Evolutionary conservation across 2,113 vertebrate species (phyloP), one percentile per base, ranked within the genome.

Genomic region (Genyomyrus donnyi): DNA sequence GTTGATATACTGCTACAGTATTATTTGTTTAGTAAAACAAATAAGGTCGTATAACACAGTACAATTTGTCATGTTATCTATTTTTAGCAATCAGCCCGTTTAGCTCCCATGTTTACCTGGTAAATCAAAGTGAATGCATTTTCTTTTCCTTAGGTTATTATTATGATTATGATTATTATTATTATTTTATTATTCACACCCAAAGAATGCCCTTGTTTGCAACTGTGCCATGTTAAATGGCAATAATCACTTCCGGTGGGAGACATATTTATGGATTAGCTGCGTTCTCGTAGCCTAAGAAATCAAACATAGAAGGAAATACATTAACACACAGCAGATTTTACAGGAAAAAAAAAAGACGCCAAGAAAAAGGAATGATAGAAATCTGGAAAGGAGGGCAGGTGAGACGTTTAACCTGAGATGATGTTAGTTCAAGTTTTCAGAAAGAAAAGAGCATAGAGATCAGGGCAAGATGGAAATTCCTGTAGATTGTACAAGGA

Each of bases 401-500:
- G 84, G 93, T 90, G 92, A 93, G 91, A 93, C 86, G 88, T 89
- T 93, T 91, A 90, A 91, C 90, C 90, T 92, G 91, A 94, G 8
- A 86, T 35, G 89, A 93, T 92, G 95, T 91, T 93, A 89, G 90
- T 94, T 92, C 85, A 91, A 93, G 90, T 89, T 91, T 94, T 92
- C 94, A 91, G 89, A 90, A 91, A 93, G 24, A 91, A 92, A 91
- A 93, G 89, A 94, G 89, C 92, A 91, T 42, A 70, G 88, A 90
- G 93, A 87, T 94, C 93, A 93, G 93, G 93, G 52, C 91, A 92
- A 92, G 92, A 45, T 62, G 87, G 91, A 91, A 90, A 92, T 91
- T 94, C 94, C 95, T 95, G 93, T 93, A 94, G 94, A 94, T 94
- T 94, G 94, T 93, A 95, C 94, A 95, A 91, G 93, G 95, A 93